Evolutionary conservation across 2,888 invertebrate genomes (phyloP).

Genomic region (Capitulum mitella): DNA sequence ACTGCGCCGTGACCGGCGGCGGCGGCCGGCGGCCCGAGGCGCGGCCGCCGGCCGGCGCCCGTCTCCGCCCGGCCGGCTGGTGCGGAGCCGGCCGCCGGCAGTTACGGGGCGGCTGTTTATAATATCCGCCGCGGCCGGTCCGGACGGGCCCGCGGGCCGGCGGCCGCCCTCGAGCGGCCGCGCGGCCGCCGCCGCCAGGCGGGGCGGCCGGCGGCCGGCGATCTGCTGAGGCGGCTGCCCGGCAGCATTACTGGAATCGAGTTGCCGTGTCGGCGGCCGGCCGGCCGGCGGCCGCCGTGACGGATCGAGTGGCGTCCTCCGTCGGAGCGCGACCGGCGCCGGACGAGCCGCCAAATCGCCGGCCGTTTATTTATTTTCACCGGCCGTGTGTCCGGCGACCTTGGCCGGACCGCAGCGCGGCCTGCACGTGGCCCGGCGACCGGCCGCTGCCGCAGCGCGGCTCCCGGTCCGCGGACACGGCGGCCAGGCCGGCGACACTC

Average conservation of each 20-base stretch:
- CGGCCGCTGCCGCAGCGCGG: background rate
- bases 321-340: background rate
- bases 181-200: background rate
- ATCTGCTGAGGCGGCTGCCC: background rate
- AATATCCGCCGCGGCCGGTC: too few species aligned
- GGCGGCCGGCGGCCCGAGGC: too few species aligned
- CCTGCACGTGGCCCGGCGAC: background rate
- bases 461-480: too few species aligned
- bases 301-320: background rate
- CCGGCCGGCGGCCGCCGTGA: background rate
- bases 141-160: too few species aligned
- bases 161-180: too few species aligned
- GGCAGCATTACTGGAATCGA: slow-evolving; percentile 2
- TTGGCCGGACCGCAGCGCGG: background rate
- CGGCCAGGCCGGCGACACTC: too few species aligned
- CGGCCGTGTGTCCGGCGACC: background rate
- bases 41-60: too few species aligned
- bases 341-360: background rate
- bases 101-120: too few species aligned
- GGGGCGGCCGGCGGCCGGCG: background rate
- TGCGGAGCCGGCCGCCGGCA: too few species aligned
- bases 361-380: background rate
- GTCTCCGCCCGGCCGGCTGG: too few species aligned
- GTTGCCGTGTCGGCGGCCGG: background rate
- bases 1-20: too few species aligned